phyloP scores from a whole-genome alignment of 2,888 invertebrate genomes.

The Aelia acuminata region DNA sequence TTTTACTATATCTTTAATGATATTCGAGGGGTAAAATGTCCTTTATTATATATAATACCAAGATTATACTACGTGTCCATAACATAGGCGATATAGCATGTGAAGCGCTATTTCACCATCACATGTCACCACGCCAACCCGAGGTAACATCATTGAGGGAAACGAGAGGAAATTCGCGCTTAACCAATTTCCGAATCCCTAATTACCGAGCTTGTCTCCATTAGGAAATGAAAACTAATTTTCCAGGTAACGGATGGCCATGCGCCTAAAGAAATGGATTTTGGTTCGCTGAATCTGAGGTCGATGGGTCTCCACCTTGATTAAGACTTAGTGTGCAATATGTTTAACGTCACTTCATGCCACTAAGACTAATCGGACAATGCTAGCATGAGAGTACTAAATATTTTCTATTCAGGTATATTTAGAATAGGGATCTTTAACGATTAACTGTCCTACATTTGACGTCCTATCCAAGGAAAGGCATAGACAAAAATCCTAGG shows the following conservation, averaged over 20 bases:
- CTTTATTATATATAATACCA: no score
- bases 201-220: conserved; percentile 1
- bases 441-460: no score
- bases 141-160: neutral
- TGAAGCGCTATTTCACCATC: neutral
- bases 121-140: neutral
- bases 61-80: no score
- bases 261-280: conserved; percentile 2
- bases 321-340: neutral
- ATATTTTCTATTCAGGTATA: no score
- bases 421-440: no score
- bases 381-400: no score
- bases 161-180: conserved; percentile 32
- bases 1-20: no score
- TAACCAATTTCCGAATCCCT: conserved; percentile 37
- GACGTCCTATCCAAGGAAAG: no score
- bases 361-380: no score
- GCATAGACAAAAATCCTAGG: no score
- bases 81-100: neutral
- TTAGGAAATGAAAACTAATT: conserved; percentile 38
- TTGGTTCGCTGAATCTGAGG: neutral
- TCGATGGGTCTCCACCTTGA: neutral
- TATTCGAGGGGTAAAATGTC: no score
- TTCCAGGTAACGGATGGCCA: conserved; percentile 11
- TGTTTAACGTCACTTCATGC: no score